Evolutionary conservation across 2,888 invertebrate genomes (phyloP).

Genomic region (Diaphora mendica): DNA sequence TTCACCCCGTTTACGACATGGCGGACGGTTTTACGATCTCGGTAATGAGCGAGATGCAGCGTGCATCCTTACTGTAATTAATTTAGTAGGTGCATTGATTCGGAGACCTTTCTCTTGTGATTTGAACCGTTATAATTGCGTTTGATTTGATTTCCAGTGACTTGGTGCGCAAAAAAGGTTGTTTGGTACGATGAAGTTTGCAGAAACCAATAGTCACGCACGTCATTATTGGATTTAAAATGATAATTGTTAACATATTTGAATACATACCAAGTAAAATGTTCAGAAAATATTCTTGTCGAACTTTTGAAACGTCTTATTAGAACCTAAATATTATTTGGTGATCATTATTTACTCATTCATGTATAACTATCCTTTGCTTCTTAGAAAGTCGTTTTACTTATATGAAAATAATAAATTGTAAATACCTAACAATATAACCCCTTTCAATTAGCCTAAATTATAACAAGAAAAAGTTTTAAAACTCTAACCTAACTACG

Average conservation of each 20-base stretch:
- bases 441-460: too few species aligned
- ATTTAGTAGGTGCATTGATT: constrained; percentile 63
- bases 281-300: background rate
- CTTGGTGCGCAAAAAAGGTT: background rate
- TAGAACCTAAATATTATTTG: background rate
- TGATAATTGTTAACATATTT: background rate
- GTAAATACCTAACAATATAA: too few species aligned
- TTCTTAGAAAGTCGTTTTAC: too few species aligned
- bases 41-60: constrained; percentile 59
- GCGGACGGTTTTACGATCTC: constrained; percentile 65
- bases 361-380: background rate
- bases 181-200: background rate
- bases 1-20: constrained; percentile 77
- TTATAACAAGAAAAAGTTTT: too few species aligned
- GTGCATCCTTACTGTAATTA: constrained; percentile 60
- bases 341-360: background rate
- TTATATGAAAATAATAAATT: too few species aligned
- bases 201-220: background rate
- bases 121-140: constrained; percentile 22
- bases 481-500: too few species aligned
- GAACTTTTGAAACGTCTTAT: background rate
- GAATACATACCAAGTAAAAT: background rate
- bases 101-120: constrained; percentile 15
- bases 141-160: constrained; percentile 27
- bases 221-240: background rate